Evolutionary conservation across 2,888 invertebrate species (phyloP), one percentile per base, ranked within the genome.

Genomic region (Amiota mariae): DNA sequence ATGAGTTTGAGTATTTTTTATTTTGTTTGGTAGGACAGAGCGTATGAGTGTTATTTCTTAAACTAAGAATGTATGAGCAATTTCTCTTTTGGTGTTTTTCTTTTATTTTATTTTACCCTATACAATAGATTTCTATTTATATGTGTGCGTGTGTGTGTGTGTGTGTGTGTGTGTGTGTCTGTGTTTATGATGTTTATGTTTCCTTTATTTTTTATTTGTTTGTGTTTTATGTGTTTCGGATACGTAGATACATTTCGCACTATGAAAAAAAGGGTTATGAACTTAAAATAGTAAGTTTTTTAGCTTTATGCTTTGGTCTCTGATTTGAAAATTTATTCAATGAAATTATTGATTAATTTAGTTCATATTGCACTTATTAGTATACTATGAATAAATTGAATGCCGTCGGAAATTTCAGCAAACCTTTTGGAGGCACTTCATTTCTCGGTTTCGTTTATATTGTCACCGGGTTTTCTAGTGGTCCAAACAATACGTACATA

Each of bases 1-100:
- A 20, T 59, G 59, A 59, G 59, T 18, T 36, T 47, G 71, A 54
- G 61, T 20, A 18, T 57, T 13, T 70, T 46, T 36, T 47, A 46
- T 57, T 6, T 20, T 20, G 59, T 18, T 20, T 15, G 20, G 59
- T 36, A 20, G 59, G 18, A 20, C 59, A 24, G 63, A 78, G 79
- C 80, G 80, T 76, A 79, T 82, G 84, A 84, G 84, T 84, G 77
- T 79, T 79, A 74, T 80, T 74, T 56, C 71, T 77, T 79, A 72
- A n/a, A n/a, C n/a, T n/a, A n/a, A n/a, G n/a, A n/a, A n/a, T n/a
- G n/a, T 76, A 36, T 36, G 6, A 36, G 36, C 36, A 36, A 36
- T 36, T 67, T 73, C 67, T 77, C 73, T 75, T 77, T 79, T 80
- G 78, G 73, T 78, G 4, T 64, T 48, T 20, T 20, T 15, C n/a